These are phyloP conservation scores for Catocala nupta DNA, from an alignment of 2,888 invertebrate genomes.

Conservation along the genomic window DNA sequence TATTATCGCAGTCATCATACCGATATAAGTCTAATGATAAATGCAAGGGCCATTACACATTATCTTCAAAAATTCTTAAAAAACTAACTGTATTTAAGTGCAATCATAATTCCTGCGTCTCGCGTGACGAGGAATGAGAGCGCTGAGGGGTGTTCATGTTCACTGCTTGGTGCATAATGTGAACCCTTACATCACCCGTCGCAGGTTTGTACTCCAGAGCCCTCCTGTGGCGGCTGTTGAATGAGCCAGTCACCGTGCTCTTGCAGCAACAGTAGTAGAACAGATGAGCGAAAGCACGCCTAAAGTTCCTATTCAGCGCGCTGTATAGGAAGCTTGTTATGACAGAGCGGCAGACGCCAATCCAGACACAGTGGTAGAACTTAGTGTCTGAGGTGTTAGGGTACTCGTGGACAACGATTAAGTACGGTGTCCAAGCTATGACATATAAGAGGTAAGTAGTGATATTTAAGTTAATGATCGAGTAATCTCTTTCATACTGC, in stretches of 20 bases:
- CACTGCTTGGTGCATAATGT: constrained; percentile 87
- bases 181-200: constrained; percentile 90
- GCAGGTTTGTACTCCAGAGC: constrained; percentile 68
- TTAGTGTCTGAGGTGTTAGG: constrained; percentile 80
- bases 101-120: constrained; percentile 57
- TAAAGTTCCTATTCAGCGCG: constrained; percentile 89
- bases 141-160: constrained; percentile 81
- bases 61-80: neutral
- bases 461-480: constrained; percentile 89
- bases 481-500: constrained; percentile 88
- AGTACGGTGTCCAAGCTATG: constrained; percentile 90
- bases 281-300: constrained; percentile 90
- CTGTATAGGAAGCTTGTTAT: constrained; percentile 89
- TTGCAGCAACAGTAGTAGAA: constrained; percentile 95
- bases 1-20: constrained; percentile 10
- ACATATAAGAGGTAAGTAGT: constrained; percentile 89
- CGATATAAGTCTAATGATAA: constrained; percentile 1
- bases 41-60: neutral
- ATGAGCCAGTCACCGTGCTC: constrained; percentile 88
- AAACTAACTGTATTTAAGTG: neutral
- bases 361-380: constrained; percentile 91
- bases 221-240: constrained; percentile 88
- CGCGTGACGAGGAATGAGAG: constrained; percentile 41
- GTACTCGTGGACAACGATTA: constrained; percentile 86
- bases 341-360: constrained; percentile 90